Percentiles rank a stretch among this genome's conserved stretches.
Conservation (phyloP, 2,888 invertebrate genomes). For the Amphipoea lucens region DNA sequence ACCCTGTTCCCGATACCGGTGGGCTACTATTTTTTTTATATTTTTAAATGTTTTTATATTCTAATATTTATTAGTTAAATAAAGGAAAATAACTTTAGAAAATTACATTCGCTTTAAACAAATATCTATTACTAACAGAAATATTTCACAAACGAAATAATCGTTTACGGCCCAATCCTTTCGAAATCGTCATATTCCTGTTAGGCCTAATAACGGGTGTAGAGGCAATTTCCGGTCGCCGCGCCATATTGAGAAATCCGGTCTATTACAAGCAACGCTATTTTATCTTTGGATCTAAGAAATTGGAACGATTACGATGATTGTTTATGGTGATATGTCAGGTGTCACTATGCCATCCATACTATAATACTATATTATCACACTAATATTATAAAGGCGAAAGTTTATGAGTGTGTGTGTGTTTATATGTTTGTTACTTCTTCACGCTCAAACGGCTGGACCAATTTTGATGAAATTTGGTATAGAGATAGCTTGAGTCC, state of each 20-base stretch:
- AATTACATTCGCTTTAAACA: not conserved
- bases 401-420: no score
- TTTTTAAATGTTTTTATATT: no score
- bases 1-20: no score
- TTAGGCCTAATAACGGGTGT: slow-evolving; percentile 55
- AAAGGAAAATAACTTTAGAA: not conserved
- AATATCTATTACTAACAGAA: slow-evolving; percentile 13
- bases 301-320: slow-evolving; percentile 29
- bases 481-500: no score
- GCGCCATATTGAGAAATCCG: slow-evolving; percentile 65
- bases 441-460: no score
- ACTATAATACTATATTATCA: no score
- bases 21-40: no score
- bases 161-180: slow-evolving; percentile 33
- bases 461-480: no score
- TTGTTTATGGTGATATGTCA: slow-evolving; percentile 32
- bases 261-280: slow-evolving; percentile 45
- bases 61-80: no score
- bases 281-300: slow-evolving; percentile 46
- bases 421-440: no score
- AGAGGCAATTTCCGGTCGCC: slow-evolving; percentile 66
- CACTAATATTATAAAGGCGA: no score
- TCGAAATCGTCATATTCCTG: slow-evolving; percentile 61
- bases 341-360: not conserved
- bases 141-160: slow-evolving; percentile 43